Percentiles rank a stretch among this genome's conserved stretches.
Conservation (phyloP, 2,113 vertebrate genomes). For the Petroica traversi region DNA sequence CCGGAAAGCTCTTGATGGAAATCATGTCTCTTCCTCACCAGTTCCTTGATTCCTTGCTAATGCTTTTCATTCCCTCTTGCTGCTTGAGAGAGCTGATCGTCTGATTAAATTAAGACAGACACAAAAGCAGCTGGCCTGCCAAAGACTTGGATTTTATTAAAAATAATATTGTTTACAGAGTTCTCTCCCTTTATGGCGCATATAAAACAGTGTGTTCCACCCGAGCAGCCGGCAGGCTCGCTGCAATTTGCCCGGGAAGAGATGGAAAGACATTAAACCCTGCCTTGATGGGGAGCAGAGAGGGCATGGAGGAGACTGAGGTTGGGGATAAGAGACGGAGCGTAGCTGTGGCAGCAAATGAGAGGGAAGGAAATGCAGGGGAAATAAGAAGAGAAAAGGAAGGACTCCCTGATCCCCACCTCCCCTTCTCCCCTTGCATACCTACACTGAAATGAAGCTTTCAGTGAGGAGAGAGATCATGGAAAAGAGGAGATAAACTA, state of each 20-base stretch:
- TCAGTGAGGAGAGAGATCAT: not conserved
- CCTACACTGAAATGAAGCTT: not conserved
- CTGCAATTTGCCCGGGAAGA: not conserved
- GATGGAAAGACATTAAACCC: conserved; percentile 48
- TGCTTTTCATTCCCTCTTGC: conserved; percentile 42
- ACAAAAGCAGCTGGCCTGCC: conserved; percentile 57
- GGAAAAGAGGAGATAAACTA: conserved; percentile 4
- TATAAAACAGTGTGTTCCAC: conserved; percentile 39
- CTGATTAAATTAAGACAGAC: conserved; percentile 70
- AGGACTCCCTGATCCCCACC: not conserved
- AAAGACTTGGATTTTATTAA: conserved; percentile 67
- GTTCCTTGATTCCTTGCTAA: conserved; percentile 57
- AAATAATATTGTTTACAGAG: conserved; percentile 66
- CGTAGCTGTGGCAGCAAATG: not conserved
- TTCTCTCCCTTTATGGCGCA: conserved; percentile 48
- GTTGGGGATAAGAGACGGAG: not conserved
- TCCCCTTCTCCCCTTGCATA: not conserved
- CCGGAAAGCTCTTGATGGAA: conserved; percentile 40
- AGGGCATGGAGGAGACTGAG: not conserved
- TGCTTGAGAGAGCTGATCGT: conserved; percentile 55
- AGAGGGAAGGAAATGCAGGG: not conserved
- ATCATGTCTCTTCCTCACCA: conserved; percentile 27
- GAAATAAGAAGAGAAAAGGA: not conserved
- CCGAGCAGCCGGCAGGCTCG: not conserved
- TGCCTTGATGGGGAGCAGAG: not conserved